Evolutionary conservation across 1,140 invertebrate species (phyloP).

Genomic region (Halesus radiatus): DNA sequence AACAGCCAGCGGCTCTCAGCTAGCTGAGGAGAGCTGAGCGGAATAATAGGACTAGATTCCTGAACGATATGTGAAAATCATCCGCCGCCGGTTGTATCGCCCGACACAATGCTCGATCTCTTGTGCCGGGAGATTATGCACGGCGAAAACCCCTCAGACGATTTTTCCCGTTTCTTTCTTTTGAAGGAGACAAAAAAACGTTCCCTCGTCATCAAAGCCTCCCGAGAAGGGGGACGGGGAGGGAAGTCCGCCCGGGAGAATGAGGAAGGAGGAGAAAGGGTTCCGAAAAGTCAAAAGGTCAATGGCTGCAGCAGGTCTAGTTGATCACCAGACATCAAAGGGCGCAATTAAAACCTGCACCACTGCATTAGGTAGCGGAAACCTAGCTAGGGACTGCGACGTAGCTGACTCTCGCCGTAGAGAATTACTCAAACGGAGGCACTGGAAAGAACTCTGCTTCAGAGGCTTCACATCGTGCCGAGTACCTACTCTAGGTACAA

Average conservation of each 20-base stretch:
- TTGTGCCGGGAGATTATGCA: conserved; percentile 37
- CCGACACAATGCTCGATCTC: conserved; percentile 34
- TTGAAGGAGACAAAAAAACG: conserved; percentile 18
- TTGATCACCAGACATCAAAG: conserved; percentile 32
- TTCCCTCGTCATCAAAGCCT: conserved; percentile 31
- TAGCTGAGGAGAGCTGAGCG: conserved; percentile 5
- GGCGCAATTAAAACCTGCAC: conserved; percentile 12
- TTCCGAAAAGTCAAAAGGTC: conserved; percentile 29
- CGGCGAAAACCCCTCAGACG: conserved; percentile 34
- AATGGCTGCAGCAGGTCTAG: neutral
- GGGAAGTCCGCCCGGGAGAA: neutral
- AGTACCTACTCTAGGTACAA: too few species aligned
- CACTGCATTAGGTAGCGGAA: neutral
- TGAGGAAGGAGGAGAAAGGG: neutral
- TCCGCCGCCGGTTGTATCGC: neutral
- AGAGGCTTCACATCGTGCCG: too few species aligned
- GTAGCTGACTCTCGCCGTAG: conserved; percentile 12
- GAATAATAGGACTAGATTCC: neutral
- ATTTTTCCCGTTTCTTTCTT: conserved; percentile 39
- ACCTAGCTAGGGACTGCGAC: too few species aligned
- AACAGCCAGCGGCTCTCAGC: neutral
- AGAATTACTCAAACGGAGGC: neutral
- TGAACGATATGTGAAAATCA: neutral
- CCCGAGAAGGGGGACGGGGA: neutral
- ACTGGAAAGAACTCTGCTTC: too few species aligned